Evolutionary conservation across 1,140 invertebrate species (phyloP).

Genomic region (Tribolium madens): DNA sequence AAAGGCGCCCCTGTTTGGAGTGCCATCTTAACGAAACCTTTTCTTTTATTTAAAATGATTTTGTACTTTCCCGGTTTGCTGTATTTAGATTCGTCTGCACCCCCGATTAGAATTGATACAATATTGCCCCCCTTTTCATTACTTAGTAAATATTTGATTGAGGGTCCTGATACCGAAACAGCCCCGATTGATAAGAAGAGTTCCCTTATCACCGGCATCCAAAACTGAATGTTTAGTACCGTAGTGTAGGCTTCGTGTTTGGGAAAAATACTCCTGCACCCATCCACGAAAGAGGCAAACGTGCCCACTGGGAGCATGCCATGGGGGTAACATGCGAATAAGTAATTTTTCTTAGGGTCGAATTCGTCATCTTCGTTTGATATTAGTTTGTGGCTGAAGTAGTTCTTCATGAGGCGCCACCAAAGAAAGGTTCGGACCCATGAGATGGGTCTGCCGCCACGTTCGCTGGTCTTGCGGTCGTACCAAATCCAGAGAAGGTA

Average conservation of each 20-base stretch:
- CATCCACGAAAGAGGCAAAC: background rate
- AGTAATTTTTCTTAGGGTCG: conserved; percentile 12
- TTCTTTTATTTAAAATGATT: conserved; percentile 74
- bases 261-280: background rate
- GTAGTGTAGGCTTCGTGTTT: background rate
- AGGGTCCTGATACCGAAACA: background rate
- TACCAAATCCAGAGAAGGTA: conserved; percentile 5
- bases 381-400: conserved; percentile 18
- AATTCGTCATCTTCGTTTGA: background rate
- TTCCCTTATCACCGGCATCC: conserved; percentile 6
- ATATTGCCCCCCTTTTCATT: conserved; percentile 13
- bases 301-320: conserved; percentile 27
- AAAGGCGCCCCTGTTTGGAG: conserved; percentile 80
- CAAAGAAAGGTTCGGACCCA: background rate
- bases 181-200: background rate
- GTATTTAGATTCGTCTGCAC: conserved; percentile 4
- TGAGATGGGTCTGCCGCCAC: conserved; percentile 1
- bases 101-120: conserved; percentile 10
- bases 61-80: conserved; percentile 23
- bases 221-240: conserved; percentile 8
- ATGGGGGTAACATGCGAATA: conserved; percentile 35
- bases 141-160: background rate
- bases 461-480: conserved; percentile 21
- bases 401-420: conserved; percentile 19
- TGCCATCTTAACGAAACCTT: conserved; percentile 84